Conservation (phyloP, 2,797 vertebrate species). For the Gymnoscopelus microlampas region DNA sequence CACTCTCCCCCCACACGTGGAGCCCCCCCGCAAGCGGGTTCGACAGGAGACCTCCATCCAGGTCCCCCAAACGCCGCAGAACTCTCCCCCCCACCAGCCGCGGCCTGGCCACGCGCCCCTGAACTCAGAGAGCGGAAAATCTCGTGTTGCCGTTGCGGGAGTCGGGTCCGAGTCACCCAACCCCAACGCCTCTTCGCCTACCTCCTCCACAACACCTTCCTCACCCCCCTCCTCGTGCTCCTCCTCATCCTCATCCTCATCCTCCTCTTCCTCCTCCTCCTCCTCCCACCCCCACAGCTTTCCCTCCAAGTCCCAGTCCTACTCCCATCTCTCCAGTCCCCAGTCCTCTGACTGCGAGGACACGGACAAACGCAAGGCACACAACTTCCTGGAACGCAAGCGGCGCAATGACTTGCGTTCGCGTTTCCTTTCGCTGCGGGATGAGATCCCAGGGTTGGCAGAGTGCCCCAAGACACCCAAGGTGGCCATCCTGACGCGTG, state of each 20-base stretch:
- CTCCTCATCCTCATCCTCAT: background rate
- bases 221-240: slow-evolving; percentile 55
- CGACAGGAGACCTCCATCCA: slow-evolving; percentile 64
- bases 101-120: slow-evolving; percentile 62
- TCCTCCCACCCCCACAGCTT: slow-evolving; percentile 47
- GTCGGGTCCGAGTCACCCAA: slow-evolving; percentile 60
- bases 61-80: slow-evolving; percentile 36
- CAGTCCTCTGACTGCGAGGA: slow-evolving; percentile 91
- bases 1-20: slow-evolving; percentile 41
- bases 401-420: slow-evolving; percentile 91
- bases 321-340: slow-evolving; percentile 72
- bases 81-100: slow-evolving; percentile 56
- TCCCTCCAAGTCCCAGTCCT: slow-evolving; percentile 53
- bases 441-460: slow-evolving; percentile 89
- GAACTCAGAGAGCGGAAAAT: slow-evolving; percentile 70
- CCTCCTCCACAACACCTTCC: slow-evolving; percentile 63
- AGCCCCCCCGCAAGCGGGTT: slow-evolving; percentile 77
- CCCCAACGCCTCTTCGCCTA: slow-evolving; percentile 62
- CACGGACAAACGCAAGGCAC: slow-evolving; percentile 91
- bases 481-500: slow-evolving; percentile 91
- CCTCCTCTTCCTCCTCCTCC: background rate
- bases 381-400: slow-evolving; percentile 93
- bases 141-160: slow-evolving; percentile 44
- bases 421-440: slow-evolving; percentile 88
- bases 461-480: slow-evolving; percentile 91